Evolutionary conservation across 2,113 vertebrate genomes (phyloP), one percentile per base, ranked within the genome.

Genomic region (Xenopus borealis): DNA sequence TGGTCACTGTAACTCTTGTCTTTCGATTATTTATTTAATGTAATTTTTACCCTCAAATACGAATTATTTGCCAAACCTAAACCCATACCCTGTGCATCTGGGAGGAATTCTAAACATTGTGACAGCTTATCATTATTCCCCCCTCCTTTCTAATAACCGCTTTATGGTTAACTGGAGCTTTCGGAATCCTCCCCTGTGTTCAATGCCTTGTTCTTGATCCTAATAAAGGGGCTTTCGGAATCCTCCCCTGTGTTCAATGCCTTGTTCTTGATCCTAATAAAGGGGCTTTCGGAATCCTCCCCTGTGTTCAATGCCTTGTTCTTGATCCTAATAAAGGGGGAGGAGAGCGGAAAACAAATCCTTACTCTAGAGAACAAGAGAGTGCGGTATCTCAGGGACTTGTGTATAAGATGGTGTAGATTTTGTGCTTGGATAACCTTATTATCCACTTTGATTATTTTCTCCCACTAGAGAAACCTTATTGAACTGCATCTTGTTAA

Each of bases 371-470:
- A 16, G 53, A 55, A 55, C 17, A n/a, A 55, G 53, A n/a, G 53
- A 55, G 33, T 1, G 23, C 23, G 23, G 4, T 27, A 33, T 63
- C 30, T 1, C 62, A 27, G 30, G 62, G 30, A 13, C 62, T 40
- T 27, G 23, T 27, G 23, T 27, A 2, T 27, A 3, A 27, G 23
- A 27, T 27, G 13, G 23, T 16, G 23, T 33, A 8, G 20, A 63
- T 63, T 63, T 63, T 33, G 62, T 63, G 62, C 62, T 30, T 63
- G 62, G 62, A 33, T 63, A 40, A 63, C 6, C 23, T 33, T 33
- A 63, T 63, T 63, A 63, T 33, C 11, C 10, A 4, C 27, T 40
- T 30, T 62, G 59, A 62, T 23, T 33, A 10, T 63, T 13, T n/a
- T 55, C 17, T 16, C 17, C 17, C 17, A 16, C 17, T 9, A n/a